Evolutionary conservation across 2,797 vertebrate species (phyloP).

Genomic region (Lacerta agilis): DNA sequence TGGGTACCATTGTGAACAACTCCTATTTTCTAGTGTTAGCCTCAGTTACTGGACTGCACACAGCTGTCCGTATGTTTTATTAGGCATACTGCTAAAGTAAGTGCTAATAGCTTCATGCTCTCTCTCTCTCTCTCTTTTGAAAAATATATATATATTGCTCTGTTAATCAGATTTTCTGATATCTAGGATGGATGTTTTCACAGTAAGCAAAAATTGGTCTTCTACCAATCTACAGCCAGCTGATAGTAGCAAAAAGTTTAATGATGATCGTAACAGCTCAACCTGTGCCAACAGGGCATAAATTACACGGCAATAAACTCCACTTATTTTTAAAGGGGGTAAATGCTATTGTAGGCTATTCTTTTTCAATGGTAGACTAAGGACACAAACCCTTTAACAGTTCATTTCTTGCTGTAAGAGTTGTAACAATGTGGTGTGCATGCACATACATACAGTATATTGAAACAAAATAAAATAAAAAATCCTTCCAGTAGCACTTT

Average conservation of each 20-base stretch:
- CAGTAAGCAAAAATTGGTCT: slow-evolving; percentile 25
- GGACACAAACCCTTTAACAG: not conserved
- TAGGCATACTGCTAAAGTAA: slow-evolving; percentile 41
- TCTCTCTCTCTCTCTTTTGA: no score
- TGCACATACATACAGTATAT: not conserved
- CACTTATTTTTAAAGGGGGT: not conserved
- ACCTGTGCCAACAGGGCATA: slow-evolving; percentile 1
- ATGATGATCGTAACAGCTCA: not conserved
- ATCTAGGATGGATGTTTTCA: slow-evolving; percentile 28
- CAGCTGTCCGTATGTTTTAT: slow-evolving; percentile 38
- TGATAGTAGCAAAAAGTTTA: slow-evolving; percentile 5
- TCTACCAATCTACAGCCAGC: not conserved
- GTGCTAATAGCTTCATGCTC: slow-evolving; percentile 41
- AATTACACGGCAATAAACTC: slow-evolving; percentile 5
- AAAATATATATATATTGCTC: not conserved
- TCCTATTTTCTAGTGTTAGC: not conserved
- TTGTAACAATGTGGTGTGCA: not conserved
- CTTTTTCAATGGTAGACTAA: not conserved
- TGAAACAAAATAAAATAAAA: no score
- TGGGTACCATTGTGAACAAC: not conserved
- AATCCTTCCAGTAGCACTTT: no score
- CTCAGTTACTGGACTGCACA: slow-evolving; percentile 13
- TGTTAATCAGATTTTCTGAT: slow-evolving; percentile 13
- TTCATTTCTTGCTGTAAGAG: not conserved
- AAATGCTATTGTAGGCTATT: not conserved